A percentile compares a stretch with the other conserved stretches of the same genome.
Evolutionary conservation across 2,113 vertebrate species (phyloP).

Genomic region (Rhabdomys dilectus): DNA sequence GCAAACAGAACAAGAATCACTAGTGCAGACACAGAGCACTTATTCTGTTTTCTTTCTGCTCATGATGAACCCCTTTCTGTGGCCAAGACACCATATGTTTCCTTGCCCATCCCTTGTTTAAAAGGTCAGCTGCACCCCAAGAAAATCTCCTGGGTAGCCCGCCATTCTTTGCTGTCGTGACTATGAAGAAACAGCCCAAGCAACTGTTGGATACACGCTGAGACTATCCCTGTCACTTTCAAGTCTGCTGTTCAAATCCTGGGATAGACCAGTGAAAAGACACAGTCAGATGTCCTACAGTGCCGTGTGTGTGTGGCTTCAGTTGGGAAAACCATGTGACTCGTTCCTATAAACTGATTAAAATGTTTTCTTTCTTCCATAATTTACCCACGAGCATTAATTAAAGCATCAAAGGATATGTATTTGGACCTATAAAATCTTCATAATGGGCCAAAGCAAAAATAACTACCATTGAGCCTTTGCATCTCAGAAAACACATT

Average conservation of each 20-base stretch:
- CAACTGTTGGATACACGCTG: background rate
- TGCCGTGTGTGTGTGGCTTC: conserved; percentile 31
- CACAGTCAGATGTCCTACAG: background rate
- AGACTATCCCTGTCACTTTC: background rate
- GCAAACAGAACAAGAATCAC: background rate
- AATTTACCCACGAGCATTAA: conserved; percentile 67
- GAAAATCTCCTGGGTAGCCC: too few species aligned
- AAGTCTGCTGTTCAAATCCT: conserved; percentile 34
- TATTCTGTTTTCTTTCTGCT: background rate
- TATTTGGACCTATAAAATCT: conserved; percentile 66
- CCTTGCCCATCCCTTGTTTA: background rate
- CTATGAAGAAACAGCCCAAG: background rate
- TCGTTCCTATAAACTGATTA: conserved; percentile 63
- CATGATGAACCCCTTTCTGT: background rate
- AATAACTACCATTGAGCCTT: conserved; percentile 1
- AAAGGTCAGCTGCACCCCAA: background rate
- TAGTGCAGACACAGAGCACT: background rate
- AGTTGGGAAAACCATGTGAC: conserved; percentile 36
- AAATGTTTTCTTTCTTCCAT: conserved; percentile 69
- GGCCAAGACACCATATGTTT: background rate
- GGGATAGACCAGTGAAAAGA: background rate
- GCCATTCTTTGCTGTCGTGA: background rate
- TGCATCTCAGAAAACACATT: conserved; percentile 50
- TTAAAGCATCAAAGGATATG: conserved; percentile 71
- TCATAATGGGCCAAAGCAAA: conserved; percentile 51